Percentiles rank a stretch among this genome's conserved stretches.
These are phyloP conservation scores for Pristiophorus japonicus DNA, from an alignment of 2,113 vertebrate genomes.

Conservation along the genomic window DNA sequence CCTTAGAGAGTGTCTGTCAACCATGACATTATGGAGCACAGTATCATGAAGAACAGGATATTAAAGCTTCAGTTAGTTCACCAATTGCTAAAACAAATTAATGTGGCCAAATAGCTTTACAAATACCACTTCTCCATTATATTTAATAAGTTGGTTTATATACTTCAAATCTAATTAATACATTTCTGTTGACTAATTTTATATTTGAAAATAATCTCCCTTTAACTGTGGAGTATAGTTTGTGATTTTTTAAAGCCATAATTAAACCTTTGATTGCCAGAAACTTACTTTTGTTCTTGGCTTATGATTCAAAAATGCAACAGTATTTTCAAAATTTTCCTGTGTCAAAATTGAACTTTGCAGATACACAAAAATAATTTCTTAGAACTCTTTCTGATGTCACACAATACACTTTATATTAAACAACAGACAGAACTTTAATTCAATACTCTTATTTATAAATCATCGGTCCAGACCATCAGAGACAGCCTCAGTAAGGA, in stretches of 20 bases:
- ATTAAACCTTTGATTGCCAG: neutral
- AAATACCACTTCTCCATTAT: neutral
- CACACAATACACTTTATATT: neutral
- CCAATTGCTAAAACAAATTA: neutral
- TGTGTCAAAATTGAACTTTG: neutral
- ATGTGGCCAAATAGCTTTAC: neutral
- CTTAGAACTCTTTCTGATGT: neutral
- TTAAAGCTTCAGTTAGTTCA: neutral
- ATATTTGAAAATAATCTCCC: neutral
- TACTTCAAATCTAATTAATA: neutral
- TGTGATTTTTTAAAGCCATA: neutral
- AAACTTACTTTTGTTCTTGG: neutral
- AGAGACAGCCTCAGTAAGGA: neutral
- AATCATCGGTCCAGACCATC: neutral
- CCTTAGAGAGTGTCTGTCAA: neutral
- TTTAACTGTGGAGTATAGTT: neutral
- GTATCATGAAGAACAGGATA: neutral
- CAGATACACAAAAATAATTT: neutral
- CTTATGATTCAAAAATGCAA: neutral
- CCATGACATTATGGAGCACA: neutral
- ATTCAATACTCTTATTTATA: neutral
- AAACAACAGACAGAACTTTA: neutral
- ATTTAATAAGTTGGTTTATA: neutral
- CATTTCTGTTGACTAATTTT: neutral
- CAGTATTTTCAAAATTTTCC: neutral